phyloP scores from a whole-genome alignment of 2,797 vertebrate species.

The Anguilla obscura region DNA sequence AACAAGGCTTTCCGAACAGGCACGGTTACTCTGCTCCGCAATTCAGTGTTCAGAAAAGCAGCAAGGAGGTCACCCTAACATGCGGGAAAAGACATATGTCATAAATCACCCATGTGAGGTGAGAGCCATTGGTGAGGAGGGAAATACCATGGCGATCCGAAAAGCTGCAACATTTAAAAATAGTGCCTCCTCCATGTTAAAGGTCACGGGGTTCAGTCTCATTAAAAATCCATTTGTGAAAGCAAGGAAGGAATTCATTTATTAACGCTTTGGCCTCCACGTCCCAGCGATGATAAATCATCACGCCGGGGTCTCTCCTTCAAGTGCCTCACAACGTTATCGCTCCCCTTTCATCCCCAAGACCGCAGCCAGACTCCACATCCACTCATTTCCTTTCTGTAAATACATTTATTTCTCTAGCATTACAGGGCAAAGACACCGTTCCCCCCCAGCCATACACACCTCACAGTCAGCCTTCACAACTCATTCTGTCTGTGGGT shows the following conservation, averaged over 20 bases:
- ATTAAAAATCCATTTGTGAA: constrained; percentile 36
- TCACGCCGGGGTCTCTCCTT: neutral
- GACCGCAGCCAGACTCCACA: neutral
- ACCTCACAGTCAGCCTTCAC: neutral
- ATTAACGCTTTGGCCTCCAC: neutral
- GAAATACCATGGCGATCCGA: neutral
- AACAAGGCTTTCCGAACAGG: neutral
- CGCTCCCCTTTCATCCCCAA: neutral
- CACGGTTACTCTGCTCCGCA: neutral
- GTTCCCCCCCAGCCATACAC: neutral
- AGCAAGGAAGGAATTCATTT: constrained; percentile 25
- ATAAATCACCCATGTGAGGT: constrained; percentile 19
- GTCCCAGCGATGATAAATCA: constrained; percentile 21
- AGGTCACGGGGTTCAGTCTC: constrained; percentile 31
- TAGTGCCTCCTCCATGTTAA: constrained; percentile 21
- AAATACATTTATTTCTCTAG: neutral
- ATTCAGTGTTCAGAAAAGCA: neutral
- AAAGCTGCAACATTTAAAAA: constrained; percentile 27
- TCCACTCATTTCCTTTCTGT: neutral
- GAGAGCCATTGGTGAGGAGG: constrained; percentile 6
- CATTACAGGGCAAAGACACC: neutral
- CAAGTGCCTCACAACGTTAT: neutral
- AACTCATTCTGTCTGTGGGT: neutral
- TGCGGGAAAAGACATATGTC: neutral
- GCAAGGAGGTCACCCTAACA: constrained; percentile 15